Percentiles rank a stretch among this genome's conserved stretches.
Evolutionary conservation across 2,797 vertebrate species (phyloP).

Genomic region (Echeneis naucrates): DNA sequence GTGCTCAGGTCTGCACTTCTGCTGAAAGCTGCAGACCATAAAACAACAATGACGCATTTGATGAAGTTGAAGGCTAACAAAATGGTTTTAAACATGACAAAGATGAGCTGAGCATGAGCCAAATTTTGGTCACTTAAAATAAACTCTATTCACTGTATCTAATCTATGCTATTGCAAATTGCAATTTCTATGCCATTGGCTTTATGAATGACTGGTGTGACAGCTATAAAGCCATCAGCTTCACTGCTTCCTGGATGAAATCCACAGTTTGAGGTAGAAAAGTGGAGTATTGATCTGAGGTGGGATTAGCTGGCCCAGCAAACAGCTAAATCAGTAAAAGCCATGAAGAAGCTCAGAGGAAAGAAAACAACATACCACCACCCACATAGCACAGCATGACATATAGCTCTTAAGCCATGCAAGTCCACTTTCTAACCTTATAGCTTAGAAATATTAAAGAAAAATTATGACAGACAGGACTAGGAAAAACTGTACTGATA

Average conservation of each 20-base stretch:
- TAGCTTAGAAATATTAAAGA: conserved; percentile 2
- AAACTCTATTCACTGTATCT: conserved; percentile 7
- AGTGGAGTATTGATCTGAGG: conserved; percentile 71
- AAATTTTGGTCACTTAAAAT: not conserved
- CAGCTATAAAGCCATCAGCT: conserved; percentile 55
- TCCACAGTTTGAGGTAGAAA: conserved; percentile 54
- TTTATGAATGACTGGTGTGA: conserved; percentile 53
- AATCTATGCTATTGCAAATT: conserved; percentile 26
- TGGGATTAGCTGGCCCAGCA: conserved; percentile 67
- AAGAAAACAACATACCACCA: conserved; percentile 37
- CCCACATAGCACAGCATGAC: conserved; percentile 9
- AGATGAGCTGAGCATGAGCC: conserved; percentile 49
- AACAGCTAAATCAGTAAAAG: conserved; percentile 65
- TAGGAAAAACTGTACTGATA: not conserved
- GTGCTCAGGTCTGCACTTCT: conserved; percentile 38
- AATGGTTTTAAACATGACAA: conserved; percentile 49
- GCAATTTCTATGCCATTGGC: conserved; percentile 10
- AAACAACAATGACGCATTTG: conserved; percentile 50
- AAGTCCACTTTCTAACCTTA: not conserved
- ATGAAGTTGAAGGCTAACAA: conserved; percentile 38
- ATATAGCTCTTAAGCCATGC: conserved; percentile 12
- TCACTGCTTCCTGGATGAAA: conserved; percentile 46
- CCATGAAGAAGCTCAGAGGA: conserved; percentile 39
- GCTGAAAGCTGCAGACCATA: conserved; percentile 37
- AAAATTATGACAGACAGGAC: too few species aligned